Percentiles rank a stretch among this genome's conserved stretches.
Conservation (phyloP, 2,888 invertebrate species). For the Gonocerus acuteangulatus region DNA sequence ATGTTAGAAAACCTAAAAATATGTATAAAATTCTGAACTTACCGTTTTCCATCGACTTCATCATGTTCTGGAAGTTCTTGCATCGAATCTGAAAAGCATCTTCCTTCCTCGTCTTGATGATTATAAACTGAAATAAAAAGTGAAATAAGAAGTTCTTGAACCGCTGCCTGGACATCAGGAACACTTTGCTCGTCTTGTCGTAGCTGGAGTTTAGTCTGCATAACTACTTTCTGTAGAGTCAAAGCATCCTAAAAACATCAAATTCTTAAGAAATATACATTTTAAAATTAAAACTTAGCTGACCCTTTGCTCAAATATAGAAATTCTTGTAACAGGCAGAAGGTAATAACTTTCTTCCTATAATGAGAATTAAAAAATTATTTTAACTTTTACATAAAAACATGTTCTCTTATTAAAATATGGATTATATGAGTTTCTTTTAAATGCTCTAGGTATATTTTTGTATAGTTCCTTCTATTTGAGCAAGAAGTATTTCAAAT, state of each 20-base stretch:
- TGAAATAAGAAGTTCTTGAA: conserved; percentile 83
- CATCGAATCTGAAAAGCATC: conserved; percentile 93
- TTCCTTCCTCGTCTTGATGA: conserved; percentile 92
- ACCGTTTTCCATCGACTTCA: conserved; percentile 61
- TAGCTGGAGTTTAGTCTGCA: conserved; percentile 84
- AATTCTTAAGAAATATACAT: conserved; percentile 1
- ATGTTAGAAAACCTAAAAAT: too few species aligned
- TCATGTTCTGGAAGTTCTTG: conserved; percentile 87
- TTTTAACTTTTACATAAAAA: too few species aligned
- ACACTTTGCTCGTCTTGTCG: conserved; percentile 76
- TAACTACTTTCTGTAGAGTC: conserved; percentile 79
- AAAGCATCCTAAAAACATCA: conserved; percentile 74
- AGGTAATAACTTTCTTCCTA: too few species aligned
- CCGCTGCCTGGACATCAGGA: conserved; percentile 80
- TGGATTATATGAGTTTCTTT: too few species aligned
- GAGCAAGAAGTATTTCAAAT: too few species aligned
- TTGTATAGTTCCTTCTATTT: too few species aligned
- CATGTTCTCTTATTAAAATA: too few species aligned
- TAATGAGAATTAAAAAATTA: too few species aligned
- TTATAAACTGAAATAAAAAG: conserved; percentile 91
- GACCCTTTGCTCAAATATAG: too few species aligned
- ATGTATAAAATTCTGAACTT: too few species aligned
- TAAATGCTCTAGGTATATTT: too few species aligned
- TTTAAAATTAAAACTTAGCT: not conserved
- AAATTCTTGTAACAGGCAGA: too few species aligned